These are phyloP conservation scores for Poicephalus meyeri DNA, from an alignment of 2,113 vertebrate species.

Conservation along the genomic window DNA sequence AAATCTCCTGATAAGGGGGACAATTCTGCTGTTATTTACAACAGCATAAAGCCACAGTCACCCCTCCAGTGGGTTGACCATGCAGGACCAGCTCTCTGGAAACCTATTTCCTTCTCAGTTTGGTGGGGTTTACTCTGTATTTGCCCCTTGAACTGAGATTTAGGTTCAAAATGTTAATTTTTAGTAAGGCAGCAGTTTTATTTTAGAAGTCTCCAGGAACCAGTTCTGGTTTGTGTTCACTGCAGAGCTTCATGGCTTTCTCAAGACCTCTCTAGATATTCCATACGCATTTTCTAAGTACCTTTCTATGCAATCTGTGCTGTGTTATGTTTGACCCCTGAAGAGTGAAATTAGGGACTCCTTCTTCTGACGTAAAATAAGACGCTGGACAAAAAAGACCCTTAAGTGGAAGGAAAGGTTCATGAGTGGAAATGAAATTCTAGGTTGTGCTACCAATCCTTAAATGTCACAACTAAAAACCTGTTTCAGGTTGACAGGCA, in stretches of 20 bases:
- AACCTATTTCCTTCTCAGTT: background rate
- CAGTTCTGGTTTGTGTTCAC: background rate
- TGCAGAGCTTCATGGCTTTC: slow-evolving; percentile 5
- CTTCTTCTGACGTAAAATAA: background rate
- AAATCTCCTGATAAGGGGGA: background rate
- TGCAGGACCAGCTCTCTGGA: background rate
- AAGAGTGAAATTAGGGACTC: background rate
- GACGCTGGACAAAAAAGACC: background rate
- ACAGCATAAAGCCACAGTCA: background rate
- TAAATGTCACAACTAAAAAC: background rate
- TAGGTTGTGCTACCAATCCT: background rate
- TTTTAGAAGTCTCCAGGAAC: slow-evolving; percentile 17
- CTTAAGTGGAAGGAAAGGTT: background rate
- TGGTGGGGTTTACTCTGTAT: background rate
- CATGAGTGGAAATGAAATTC: background rate
- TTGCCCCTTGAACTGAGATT: background rate
- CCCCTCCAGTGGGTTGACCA: background rate
- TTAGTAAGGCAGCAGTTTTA: slow-evolving; percentile 3
- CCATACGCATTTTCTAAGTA: background rate
- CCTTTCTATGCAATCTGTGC: background rate
- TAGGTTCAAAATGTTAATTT: slow-evolving; percentile 5
- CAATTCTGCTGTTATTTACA: background rate
- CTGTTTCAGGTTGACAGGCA: background rate
- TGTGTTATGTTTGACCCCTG: background rate
- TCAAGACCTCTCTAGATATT: background rate